Base-by-base conservation (phyloP, 2,888 invertebrate species). In the Dusona sp. region DNA sequence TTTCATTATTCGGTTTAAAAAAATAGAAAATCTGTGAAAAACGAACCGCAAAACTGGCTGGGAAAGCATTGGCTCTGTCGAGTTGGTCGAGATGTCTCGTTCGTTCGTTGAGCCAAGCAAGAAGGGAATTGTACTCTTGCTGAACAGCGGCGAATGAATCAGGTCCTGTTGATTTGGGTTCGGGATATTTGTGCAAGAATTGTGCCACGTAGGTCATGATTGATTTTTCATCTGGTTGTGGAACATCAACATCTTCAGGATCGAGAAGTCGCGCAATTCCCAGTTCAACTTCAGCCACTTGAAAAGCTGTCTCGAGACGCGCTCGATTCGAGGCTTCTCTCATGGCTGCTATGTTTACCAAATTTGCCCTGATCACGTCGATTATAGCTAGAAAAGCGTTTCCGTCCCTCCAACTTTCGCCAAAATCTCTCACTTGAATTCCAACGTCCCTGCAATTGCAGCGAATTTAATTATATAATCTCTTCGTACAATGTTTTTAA, bases 171-270 rank as follows among this genome's bases (percentile, higher is more conserved):
- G 96, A 96, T 95, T 97, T 97, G 75, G 98, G 97, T 95, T 98
- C 98, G 70, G 98, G 98, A 95, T 98, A 98, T 95, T 98, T 98
- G 94, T 99, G 98, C 93, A 99, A 95, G 95, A 99, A 99, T 95
- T 99, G 99, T 61, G 99, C 99, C 87, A 99, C 99, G 94, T 99
- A 99, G 45, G 99, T 99, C 99, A 99, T 99, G 91, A 99, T 98
- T 87, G 98, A 99, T 95, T 98, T 97, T 94, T 99, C 99, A 94
- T 99, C 99, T 6, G 99, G 99, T 93, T 98, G 98, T 42, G 98
- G 97, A 38, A 99, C 98, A 94, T 99, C 99, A 75, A 99, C 98
- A 94, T 99, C 99, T 95, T 99, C 99, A 4, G 99, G 98, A 94
- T 99, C 99, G 79, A 99, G 95, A 16, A 99, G 95, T 90, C 98